Percentiles rank a stretch among this genome's conserved stretches.
Conservation (phyloP, 2,888 invertebrate species). For the Tetramorium bicarinatum region DNA sequence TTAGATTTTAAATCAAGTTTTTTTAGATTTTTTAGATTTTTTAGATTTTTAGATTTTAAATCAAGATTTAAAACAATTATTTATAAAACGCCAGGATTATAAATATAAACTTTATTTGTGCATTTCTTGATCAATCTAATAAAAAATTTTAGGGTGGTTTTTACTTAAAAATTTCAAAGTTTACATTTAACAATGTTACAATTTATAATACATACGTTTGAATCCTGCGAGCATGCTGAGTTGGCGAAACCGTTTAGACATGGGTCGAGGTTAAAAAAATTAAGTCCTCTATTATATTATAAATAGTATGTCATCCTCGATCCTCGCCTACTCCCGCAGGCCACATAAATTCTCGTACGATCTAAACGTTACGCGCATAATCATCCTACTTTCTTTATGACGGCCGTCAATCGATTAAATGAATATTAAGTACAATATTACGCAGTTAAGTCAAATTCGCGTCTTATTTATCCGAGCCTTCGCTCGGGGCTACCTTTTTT, state of each 20-base stretch:
- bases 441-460: not conserved
- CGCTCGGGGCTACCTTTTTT: not conserved
- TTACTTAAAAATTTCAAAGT: not conserved
- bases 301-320: constrained; percentile 35
- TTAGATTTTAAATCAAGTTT: not conserved
- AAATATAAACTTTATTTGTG: not conserved
- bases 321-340: constrained; percentile 32
- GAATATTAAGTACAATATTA: constrained; percentile 26
- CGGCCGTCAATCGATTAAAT: constrained; percentile 33
- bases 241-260: constrained; percentile 14
- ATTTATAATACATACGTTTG: not conserved
- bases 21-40: too few species aligned
- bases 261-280: constrained; percentile 37
- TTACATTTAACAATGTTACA: not conserved
- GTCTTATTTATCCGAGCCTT: not conserved
- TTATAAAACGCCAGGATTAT: not conserved
- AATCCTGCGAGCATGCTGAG: not conserved
- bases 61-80: not conserved
- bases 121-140: not conserved
- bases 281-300: constrained; percentile 38
- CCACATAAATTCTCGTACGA: constrained; percentile 21
- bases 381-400: constrained; percentile 8
- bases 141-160: not conserved
- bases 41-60: not conserved
- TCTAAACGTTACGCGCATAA: constrained; percentile 35